Base-by-base conservation (phyloP, 2,797 vertebrate genomes). In the Spea hammondii region DNA sequence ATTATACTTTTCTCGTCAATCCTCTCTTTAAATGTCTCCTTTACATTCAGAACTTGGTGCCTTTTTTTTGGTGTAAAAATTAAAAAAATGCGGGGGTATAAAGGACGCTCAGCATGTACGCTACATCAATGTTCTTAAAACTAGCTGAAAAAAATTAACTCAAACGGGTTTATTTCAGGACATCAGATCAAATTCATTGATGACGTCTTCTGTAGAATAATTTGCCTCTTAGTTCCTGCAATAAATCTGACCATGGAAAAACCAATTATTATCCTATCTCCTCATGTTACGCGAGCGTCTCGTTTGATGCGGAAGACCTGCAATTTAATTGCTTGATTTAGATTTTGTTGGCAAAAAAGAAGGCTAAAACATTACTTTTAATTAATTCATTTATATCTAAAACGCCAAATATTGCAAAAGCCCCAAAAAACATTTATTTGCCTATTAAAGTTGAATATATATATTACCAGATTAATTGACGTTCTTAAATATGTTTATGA, bases 391-490 rank as follows among this genome's bases (percentile, higher is more conserved):
- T 82, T 77, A 73, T 77, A 68, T 82, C 54, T 46, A 49, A 73
- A 68, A 77, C 68, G 65, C 55, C 50, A 68, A 73, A 65, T 82
- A 32, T 82, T 73, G 49, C 75, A 82, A 73, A 82, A 73, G 70
- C 75, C 73, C 77, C 77, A 69, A 86, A 88, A 92, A 92, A 93
- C 93, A 93, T 94, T 93, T 92, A 94, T 84, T 89, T 88, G 85
- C 83, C 86, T 85, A 90, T 92, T 92, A 93, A 91, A 85, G 75
- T 79, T 82, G 87, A 88, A 88, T 89, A 88, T 91, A 88, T 91
- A 91, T 88, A 90, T 91, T 88, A 87, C 80, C 12, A 72, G 48
- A 54, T 70, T 93, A 92, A 92, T 89, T 91, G 89, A 86, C 87
- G 91, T 82, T 68, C 64, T 77, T 88, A 87, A 91, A 87, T 4